Evolutionary conservation across 2,113 vertebrate species (phyloP).

Genomic region (Tylochromis polylepis): DNA sequence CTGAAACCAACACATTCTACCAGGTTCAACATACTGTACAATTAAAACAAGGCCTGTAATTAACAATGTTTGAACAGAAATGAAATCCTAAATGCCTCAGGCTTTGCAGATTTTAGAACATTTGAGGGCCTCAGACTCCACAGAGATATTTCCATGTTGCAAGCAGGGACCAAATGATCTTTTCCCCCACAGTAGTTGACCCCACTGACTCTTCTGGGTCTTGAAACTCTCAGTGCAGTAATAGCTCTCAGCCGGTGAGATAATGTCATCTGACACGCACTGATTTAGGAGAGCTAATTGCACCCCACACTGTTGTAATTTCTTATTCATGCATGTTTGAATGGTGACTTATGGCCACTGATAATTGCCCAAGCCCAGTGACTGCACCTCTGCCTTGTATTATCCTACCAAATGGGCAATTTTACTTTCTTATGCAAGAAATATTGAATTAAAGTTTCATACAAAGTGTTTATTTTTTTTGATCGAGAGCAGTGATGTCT

Average conservation of each 20-base stretch:
- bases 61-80: not conserved
- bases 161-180: constrained; percentile 11
- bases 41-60: not conserved
- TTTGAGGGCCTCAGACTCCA: not conserved
- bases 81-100: not conserved
- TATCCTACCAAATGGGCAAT: constrained; percentile 53
- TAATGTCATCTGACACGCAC: constrained; percentile 69
- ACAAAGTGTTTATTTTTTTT: constrained; percentile 37
- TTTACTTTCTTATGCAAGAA: constrained; percentile 13
- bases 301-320: constrained; percentile 65
- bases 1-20: not conserved
- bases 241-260: constrained; percentile 52
- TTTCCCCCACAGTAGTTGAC: constrained; percentile 51
- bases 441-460: constrained; percentile 40
- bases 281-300: constrained; percentile 65
- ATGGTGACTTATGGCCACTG: constrained; percentile 63
- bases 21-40: not conserved
- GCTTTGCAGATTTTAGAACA: not conserved
- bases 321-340: constrained; percentile 70
- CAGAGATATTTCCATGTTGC: constrained; percentile 35
- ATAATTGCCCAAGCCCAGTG: constrained; percentile 37
- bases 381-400: constrained; percentile 29
- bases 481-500: constrained; percentile 19
- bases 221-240: constrained; percentile 21
- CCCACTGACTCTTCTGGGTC: constrained; percentile 23